A percentile compares a stretch with the other conserved stretches of the same genome.
phyloP scores from a whole-genome alignment of 2,888 invertebrate species.

The Piscicola geometra region DNA sequence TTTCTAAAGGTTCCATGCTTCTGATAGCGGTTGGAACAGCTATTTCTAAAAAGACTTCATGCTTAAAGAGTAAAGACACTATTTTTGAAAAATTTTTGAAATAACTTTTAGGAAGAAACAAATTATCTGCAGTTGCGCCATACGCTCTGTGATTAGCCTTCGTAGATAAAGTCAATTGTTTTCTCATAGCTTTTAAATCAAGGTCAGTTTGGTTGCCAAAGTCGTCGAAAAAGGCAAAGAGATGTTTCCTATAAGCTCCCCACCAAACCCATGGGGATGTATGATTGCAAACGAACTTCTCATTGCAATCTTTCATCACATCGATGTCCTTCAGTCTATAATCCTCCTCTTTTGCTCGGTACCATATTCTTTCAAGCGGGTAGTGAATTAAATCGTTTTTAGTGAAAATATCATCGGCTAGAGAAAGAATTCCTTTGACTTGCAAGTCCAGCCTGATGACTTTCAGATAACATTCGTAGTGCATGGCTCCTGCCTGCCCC shows the following conservation, averaged over 20 bases:
- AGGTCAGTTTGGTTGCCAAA: not conserved
- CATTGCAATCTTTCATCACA: not conserved
- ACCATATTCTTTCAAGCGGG: not conserved
- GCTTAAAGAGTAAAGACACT: not conserved
- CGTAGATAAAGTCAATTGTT: not conserved
- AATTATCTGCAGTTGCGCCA: not conserved
- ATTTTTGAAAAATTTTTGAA: not conserved
- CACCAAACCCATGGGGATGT: not conserved
- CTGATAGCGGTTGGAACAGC: conserved; percentile 1
- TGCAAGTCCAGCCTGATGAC: not conserved
- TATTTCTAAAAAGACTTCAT: not conserved
- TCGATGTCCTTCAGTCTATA: conserved; percentile 5
- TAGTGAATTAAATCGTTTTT: not conserved
- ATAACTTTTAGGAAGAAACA: not conserved
- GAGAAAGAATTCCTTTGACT: not conserved
- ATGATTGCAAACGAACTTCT: not conserved
- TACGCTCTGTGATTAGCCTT: not conserved
- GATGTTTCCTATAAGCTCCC: not conserved
- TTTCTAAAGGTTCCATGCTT: not conserved
- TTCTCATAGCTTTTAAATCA: not conserved
- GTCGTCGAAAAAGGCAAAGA: not conserved
- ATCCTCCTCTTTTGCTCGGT: too few species aligned
- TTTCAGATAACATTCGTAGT: not conserved
- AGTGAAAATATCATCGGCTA: not conserved
- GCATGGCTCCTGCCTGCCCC: not conserved